A percentile compares a stretch with the other conserved stretches of the same genome.
Conservation (phyloP, 2,888 invertebrate genomes). For the Endotricha flammealis region DNA sequence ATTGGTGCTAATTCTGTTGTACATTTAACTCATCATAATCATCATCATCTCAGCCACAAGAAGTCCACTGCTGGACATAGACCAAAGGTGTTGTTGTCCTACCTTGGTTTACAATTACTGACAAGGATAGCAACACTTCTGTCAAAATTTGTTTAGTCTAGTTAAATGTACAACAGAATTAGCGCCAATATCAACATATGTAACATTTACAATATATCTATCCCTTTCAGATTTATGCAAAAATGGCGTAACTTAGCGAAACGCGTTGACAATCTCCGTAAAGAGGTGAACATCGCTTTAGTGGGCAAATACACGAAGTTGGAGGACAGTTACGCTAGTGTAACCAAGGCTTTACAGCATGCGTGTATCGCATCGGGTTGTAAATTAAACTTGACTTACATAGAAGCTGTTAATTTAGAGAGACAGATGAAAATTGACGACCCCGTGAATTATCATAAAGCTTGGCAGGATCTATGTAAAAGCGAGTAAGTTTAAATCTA, state of each 20-base stretch:
- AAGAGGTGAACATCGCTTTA: conserved; percentile 91
- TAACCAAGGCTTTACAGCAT: conserved; percentile 96
- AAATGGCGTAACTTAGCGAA: conserved; percentile 95
- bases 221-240: conserved; percentile 82
- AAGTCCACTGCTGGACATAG: too few relatives aligned
- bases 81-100: too few relatives aligned
- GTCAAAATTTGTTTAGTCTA: too few relatives aligned
- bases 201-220: background rate
- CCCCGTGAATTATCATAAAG: conserved; percentile 92
- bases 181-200: background rate
- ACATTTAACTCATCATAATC: too few relatives aligned
- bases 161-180: too few relatives aligned
- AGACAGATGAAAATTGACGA: conserved; percentile 82
- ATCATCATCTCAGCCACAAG: too few relatives aligned
- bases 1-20: too few relatives aligned
- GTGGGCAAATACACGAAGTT: conserved; percentile 98
- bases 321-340: conserved; percentile 97
- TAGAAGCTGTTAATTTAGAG: conserved; percentile 95
- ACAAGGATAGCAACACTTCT: too few relatives aligned
- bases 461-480: conserved; percentile 94
- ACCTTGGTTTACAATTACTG: too few relatives aligned
- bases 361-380: conserved; percentile 91
- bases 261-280: conserved; percentile 89
- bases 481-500: conserved; percentile 84
- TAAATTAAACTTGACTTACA: conserved; percentile 91